phyloP scores from a whole-genome alignment of 2,888 invertebrate species.

The Timema podura region DNA sequence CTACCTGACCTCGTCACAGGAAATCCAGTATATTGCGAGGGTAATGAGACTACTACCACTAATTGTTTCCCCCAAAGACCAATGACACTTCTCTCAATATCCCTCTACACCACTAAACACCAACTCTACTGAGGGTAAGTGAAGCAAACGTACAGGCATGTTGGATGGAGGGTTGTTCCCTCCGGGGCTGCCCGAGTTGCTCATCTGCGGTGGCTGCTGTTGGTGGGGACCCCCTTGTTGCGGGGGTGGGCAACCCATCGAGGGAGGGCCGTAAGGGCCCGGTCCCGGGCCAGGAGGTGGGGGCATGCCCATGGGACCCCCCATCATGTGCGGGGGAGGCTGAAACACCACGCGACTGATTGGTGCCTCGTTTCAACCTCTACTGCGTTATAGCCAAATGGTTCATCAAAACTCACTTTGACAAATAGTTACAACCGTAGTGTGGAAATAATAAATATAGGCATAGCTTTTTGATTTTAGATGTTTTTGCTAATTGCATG shows the following conservation, averaged over 20 bases:
- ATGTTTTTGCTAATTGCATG: too few species aligned
- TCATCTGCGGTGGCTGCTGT: slow-evolving; percentile 27
- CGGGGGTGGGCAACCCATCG: slow-evolving; percentile 31
- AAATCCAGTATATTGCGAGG: too few species aligned
- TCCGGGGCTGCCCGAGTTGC: slow-evolving; percentile 21
- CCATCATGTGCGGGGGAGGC: slow-evolving; percentile 38
- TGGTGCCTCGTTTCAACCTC: not conserved
- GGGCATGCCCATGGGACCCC: slow-evolving; percentile 36
- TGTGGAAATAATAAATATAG: too few species aligned
- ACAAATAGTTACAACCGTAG: too few species aligned
- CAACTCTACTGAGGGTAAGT: too few species aligned
- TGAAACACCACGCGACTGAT: not conserved
- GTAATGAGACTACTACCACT: too few species aligned
- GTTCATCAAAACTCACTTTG: not conserved
- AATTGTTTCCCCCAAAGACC: too few species aligned
- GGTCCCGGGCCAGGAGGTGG: slow-evolving; percentile 38
- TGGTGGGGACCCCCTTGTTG: slow-evolving; percentile 19
- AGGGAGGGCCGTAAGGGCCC: slow-evolving; percentile 25
- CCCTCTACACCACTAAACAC: too few species aligned
- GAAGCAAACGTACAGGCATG: slow-evolving; percentile 16
- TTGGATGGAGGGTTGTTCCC: slow-evolving; percentile 21
- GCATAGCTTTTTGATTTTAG: too few species aligned
- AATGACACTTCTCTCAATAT: too few species aligned
- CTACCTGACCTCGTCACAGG: too few species aligned
- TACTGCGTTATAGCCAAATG: slow-evolving; percentile 20